A percentile compares a stretch with the other conserved stretches of the same genome.
These are phyloP conservation scores for Drosophila neoperkinsi DNA, from an alignment of 2,888 invertebrate species.

Conservation along the genomic window DNA sequence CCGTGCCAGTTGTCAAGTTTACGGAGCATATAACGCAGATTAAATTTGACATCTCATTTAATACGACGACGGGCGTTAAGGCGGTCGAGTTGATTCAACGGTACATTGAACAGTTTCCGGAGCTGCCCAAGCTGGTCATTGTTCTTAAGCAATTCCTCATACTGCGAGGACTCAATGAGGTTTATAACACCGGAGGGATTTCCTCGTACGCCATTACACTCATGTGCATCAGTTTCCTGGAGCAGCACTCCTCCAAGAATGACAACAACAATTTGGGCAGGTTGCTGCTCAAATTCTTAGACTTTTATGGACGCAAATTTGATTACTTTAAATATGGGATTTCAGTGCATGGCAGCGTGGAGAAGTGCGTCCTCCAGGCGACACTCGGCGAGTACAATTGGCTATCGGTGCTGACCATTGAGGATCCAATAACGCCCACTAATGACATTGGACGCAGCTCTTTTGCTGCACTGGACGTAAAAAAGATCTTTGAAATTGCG, in stretches of 20 bases:
- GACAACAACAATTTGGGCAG: constrained; percentile 50
- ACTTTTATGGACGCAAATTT: constrained; percentile 72
- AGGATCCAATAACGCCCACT: constrained; percentile 67
- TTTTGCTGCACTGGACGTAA: constrained; percentile 52
- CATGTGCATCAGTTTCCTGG: constrained; percentile 68
- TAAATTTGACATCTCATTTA: constrained; percentile 69
- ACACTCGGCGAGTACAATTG: constrained; percentile 36
- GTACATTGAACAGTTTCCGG: constrained; percentile 57
- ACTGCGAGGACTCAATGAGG: constrained; percentile 59
- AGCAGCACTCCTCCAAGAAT: constrained; percentile 39
- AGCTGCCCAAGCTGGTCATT: constrained; percentile 67
- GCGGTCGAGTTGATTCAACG: constrained; percentile 57
- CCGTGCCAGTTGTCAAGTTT: constrained; percentile 69
- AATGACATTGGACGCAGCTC: constrained; percentile 73
- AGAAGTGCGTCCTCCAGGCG: constrained; percentile 45
- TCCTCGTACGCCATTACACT: constrained; percentile 65
- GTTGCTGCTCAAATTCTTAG: constrained; percentile 64
- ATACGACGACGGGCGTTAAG: constrained; percentile 59
- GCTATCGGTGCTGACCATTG: constrained; percentile 64
- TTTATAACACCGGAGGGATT: constrained; percentile 63
- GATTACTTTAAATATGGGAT: constrained; percentile 61
- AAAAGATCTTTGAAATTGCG: constrained; percentile 50
- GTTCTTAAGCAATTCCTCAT: constrained; percentile 61
- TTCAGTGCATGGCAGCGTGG: constrained; percentile 43
- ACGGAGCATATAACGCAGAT: constrained; percentile 59